These are phyloP conservation scores for Echinarachnius parma DNA, from an alignment of 53 echinoderm and acorn worm genomes.

Conservation along the genomic window DNA sequence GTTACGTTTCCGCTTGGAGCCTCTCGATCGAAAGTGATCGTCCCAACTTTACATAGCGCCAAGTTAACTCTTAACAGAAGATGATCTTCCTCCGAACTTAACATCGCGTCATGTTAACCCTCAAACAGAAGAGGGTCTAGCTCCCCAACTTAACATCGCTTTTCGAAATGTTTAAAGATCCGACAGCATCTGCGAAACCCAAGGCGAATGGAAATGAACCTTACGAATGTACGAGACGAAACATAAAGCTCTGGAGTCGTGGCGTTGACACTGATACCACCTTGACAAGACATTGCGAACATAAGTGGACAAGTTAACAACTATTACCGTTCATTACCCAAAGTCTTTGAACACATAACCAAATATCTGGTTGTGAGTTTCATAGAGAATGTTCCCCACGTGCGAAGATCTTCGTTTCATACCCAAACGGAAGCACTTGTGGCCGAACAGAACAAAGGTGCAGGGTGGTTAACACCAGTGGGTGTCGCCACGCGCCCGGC, in stretches of 20 bases:
- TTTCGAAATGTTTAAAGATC: no score
- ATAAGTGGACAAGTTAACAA: slow-evolving; percentile 27
- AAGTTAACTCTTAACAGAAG: slow-evolving; percentile 16
- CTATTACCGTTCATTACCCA: not conserved
- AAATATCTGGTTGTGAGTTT: slow-evolving; percentile 19
- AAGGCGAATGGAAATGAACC: no score
- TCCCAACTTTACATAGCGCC: not conserved
- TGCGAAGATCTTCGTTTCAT: slow-evolving; percentile 35
- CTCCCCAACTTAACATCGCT: slow-evolving; percentile 40
- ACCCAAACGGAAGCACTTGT: slow-evolving; percentile 38
- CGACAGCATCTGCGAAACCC: no score
- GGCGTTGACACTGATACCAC: slow-evolving; percentile 31
- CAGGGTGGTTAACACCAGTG: slow-evolving; percentile 11
- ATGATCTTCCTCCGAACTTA: no score
- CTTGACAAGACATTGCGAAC: slow-evolving; percentile 31
- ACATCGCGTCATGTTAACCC: no score
- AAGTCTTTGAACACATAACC: slow-evolving; percentile 5
- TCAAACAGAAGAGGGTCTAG: no score
- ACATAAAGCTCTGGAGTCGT: no score
- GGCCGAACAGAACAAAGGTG: slow-evolving; percentile 25
- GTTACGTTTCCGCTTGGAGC: slow-evolving; percentile 3
- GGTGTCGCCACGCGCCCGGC: slow-evolving; percentile 15
- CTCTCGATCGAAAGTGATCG: not conserved
- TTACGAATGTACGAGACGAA: no score
- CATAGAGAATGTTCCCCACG: slow-evolving; percentile 4